These are phyloP conservation scores for Gallinago media DNA, from an alignment of 2,113 vertebrate genomes.

Conservation along the genomic window DNA sequence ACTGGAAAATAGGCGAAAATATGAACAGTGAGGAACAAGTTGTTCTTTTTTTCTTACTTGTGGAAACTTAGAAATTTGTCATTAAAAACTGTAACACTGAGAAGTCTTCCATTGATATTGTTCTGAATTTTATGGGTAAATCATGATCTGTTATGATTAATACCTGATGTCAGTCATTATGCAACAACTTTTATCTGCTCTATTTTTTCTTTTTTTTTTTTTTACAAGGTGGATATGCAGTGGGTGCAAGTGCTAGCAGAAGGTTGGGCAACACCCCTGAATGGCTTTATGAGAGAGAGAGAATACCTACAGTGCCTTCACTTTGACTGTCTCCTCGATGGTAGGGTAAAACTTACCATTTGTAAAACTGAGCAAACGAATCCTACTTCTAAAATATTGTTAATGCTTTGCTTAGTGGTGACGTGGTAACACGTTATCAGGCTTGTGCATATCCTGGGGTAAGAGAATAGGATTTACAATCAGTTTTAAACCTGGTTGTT, in stretches of 20 bases:
- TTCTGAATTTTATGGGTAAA: not conserved
- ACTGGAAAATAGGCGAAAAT: not conserved
- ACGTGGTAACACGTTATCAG: not conserved
- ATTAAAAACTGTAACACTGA: not conserved
- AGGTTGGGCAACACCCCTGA: slow-evolving; percentile 97
- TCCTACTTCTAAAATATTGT: not conserved
- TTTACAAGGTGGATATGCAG: slow-evolving; percentile 93
- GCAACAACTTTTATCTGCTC: not conserved
- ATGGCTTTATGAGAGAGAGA: slow-evolving; percentile 97
- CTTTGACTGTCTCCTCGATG: slow-evolving; percentile 95
- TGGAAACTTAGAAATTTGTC: not conserved
- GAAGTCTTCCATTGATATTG: not conserved
- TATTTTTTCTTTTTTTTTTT: not conserved
- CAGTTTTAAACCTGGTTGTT: not conserved
- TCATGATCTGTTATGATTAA: not conserved
- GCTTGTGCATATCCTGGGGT: not conserved
- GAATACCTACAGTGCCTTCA: slow-evolving; percentile 98
- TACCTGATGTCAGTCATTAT: not conserved
- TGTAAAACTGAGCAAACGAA: not conserved
- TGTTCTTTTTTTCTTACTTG: not conserved
- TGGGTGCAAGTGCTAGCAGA: slow-evolving; percentile 99
- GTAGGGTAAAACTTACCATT: slow-evolving; percentile 74
- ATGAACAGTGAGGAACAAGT: not conserved
- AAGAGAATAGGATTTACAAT: not conserved
- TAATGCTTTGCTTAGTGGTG: not conserved